phyloP scores from a whole-genome alignment of 1,140 invertebrate species.

The Cydia splendana region DNA sequence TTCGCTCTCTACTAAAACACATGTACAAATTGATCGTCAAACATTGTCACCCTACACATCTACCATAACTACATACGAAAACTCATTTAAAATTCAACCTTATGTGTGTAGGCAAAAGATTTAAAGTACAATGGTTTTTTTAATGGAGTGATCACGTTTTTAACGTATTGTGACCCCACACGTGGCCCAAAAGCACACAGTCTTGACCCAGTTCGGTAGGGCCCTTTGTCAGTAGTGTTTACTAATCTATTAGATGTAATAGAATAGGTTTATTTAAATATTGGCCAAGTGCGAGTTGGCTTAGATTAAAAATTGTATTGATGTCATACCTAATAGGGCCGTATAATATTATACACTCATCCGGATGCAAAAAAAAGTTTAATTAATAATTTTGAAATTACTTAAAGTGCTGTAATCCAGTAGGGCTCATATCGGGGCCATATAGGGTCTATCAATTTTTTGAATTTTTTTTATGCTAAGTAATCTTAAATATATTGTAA shows the following conservation, averaged over 20 bases:
- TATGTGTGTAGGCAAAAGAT: neutral
- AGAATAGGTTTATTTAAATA: slow-evolving; percentile 2
- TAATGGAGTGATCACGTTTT: neutral
- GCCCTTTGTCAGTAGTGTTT: slow-evolving; percentile 18
- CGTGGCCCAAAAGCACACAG: neutral
- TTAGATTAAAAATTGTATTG: neutral
- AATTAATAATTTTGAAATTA: no score
- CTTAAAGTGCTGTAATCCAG: no score
- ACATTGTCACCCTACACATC: neutral
- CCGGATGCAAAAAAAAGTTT: no score
- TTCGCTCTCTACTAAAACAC: slow-evolving; percentile 21
- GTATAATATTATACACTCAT: no score
- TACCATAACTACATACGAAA: neutral
- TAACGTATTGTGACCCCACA: neutral
- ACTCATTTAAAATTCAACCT: neutral
- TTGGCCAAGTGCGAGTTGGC: neutral
- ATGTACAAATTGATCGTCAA: slow-evolving; percentile 20
- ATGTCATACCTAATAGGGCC: no score
- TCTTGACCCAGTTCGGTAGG: neutral
- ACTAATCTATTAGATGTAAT: slow-evolving; percentile 12
- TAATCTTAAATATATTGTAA: no score
- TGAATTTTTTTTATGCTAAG: no score
- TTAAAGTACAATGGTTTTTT: neutral
- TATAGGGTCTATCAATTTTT: no score
- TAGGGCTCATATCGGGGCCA: no score